A percentile compares a stretch with the other conserved stretches of the same genome.
Conservation (phyloP, 2,113 vertebrate species). For the Saccopteryx leptura region DNA sequence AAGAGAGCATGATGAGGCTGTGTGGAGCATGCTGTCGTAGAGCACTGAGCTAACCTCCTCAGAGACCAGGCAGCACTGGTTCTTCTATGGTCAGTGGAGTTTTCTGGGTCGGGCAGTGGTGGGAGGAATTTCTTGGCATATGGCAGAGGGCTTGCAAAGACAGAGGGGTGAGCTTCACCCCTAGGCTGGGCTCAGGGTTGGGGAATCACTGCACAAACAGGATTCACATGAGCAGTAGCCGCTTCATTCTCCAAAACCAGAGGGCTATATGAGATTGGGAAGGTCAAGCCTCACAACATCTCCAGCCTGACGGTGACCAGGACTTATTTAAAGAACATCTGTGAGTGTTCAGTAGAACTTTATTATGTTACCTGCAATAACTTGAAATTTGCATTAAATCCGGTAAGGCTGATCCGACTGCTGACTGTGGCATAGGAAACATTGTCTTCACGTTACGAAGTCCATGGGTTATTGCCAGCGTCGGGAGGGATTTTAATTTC, state of each 20-base stretch:
- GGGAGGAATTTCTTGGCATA: neutral
- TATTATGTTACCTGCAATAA: neutral
- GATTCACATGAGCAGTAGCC: neutral
- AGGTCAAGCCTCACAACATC: neutral
- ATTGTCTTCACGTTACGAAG: neutral
- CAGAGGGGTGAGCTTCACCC: neutral
- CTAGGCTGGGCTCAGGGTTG: rapidly evolving
- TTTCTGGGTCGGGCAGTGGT: neutral
- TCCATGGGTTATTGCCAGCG: neutral
- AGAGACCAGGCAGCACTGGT: neutral
- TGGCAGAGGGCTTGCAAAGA: neutral
- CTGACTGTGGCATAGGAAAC: neutral
- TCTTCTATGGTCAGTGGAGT: neutral
- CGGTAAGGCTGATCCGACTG: neutral
- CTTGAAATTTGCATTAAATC: neutral
- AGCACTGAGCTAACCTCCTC: rapidly evolving
- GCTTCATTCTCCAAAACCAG: neutral
- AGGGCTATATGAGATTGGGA: neutral
- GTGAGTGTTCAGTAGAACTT: neutral
- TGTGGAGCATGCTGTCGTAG: neutral
- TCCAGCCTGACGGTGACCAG: neutral
- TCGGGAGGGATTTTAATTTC: constrained; percentile 58
- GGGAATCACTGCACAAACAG: neutral
- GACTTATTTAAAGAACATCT: neutral
- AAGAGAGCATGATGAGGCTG: neutral